Conservation (phyloP, 2,797 vertebrate species). For the Phataginus tricuspis region DNA sequence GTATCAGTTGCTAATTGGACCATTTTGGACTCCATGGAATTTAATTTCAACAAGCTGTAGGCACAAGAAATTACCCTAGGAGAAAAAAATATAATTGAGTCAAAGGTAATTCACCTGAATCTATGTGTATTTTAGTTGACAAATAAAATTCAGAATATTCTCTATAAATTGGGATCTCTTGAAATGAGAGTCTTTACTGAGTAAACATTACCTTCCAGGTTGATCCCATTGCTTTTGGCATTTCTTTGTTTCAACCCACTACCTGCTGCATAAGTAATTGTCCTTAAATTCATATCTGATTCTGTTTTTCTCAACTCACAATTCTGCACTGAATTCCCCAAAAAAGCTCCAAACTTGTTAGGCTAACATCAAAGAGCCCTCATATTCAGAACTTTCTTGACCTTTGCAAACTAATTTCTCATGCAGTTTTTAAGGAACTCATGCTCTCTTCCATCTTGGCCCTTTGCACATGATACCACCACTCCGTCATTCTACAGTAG, state of each 20-base stretch:
- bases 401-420: neutral
- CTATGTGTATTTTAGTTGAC: neutral
- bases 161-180: neutral
- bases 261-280: neutral
- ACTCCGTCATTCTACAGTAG: neutral
- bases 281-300: neutral
- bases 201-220: neutral
- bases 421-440: neutral
- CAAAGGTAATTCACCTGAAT: neutral
- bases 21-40: neutral
- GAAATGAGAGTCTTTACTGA: neutral
- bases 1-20: constrained; percentile 1
- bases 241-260: neutral
- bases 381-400: neutral
- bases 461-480: neutral
- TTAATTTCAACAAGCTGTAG: constrained; percentile 13
- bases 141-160: neutral
- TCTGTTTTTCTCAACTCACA: neutral
- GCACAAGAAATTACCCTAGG: neutral
- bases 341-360: neutral
- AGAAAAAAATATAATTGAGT: neutral
- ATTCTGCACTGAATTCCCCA: neutral
- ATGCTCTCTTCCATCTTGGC: neutral
- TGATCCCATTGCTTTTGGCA: neutral
- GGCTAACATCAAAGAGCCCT: neutral